Conservation (phyloP, 2,113 vertebrate genomes). For the Ceyx cyanopectus region DNA sequence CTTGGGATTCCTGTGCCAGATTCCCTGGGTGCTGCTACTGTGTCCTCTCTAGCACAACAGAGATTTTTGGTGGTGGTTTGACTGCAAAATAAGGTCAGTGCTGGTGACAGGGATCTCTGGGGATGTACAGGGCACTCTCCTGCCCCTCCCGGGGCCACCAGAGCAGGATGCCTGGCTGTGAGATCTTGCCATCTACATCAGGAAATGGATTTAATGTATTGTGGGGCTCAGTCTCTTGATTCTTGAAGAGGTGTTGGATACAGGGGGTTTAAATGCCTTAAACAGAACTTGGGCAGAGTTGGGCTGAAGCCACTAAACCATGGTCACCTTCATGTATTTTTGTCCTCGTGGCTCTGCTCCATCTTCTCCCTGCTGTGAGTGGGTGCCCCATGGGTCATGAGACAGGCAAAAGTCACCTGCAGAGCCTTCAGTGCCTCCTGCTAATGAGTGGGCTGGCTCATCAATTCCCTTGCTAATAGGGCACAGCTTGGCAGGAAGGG, state of each 20-base stretch:
- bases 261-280: not conserved
- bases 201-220: not conserved
- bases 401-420: not conserved
- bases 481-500: not conserved
- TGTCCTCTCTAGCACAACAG: not conserved
- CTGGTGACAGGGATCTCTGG: not conserved
- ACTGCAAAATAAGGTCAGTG: not conserved
- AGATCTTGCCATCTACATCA: not conserved
- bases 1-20: fast-evolving
- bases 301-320: not conserved
- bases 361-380: not conserved
- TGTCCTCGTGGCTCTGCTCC: not conserved
- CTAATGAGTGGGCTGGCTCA: not conserved
- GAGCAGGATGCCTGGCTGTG: fast-evolving
- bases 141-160: not conserved
- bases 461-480: not conserved
- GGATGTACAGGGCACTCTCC: not conserved
- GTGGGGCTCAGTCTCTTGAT: not conserved
- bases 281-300: not conserved
- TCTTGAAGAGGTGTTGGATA: not conserved
- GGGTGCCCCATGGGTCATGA: not conserved
- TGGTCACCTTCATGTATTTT: fast-evolving
- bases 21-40: not conserved
- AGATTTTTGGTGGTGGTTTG: not conserved
- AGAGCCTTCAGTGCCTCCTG: fast-evolving